Base-by-base conservation (phyloP, 1,140 invertebrate genomes). In the Procambarus virginalis region DNA sequence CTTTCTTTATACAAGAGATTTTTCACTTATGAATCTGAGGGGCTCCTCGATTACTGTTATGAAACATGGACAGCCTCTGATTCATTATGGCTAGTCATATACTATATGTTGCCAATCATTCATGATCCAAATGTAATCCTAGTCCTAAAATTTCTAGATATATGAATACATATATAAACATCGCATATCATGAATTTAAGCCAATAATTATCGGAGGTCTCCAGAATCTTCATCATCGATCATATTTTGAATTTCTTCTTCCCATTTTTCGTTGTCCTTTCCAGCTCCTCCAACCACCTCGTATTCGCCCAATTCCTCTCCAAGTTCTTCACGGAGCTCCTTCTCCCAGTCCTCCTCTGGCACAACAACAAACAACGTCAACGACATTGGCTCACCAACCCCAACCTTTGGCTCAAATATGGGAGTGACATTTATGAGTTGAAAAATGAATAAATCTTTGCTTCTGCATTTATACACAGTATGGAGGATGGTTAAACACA, bases 291-390 rank as follows among this genome's bases (percentile, higher is more conserved):
- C 94, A 10, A 98, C 97, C 86, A 98, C 96, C 94, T 98, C 97
- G 94, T 97, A 98, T 93, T 98, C 97, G 94, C 98, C 97, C 91
- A 98, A 95, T 95, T 98, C 97, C 79, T 97, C 97, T 94, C 98
- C 97, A 93, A 98, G 95, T 94, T 98, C 97, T 93, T 97, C 97
- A 95, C 98, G 97, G 97, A 97, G 98, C 95, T 98, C 97, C 94
- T 98, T 97, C 68, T 84, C 82, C 82, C 82, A 84, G 82, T 84
- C 82, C 95, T 97, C 96, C 84, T 55, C 89, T 92, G 83, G 83
- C 78, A 91, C 68, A 84, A 84, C 82, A 84, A 84, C 82, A 84
- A 84, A 73, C 46, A 84, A 84, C 82, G 82, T 84, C 82, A 84
- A 84, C 60, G 49, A 84, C 60, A 68, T n/a, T 84, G 82, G 82